Evolutionary conservation across 92 coral and sea anemone species (phyloP).

Genomic region (Parazoanthus atlanticus): DNA sequence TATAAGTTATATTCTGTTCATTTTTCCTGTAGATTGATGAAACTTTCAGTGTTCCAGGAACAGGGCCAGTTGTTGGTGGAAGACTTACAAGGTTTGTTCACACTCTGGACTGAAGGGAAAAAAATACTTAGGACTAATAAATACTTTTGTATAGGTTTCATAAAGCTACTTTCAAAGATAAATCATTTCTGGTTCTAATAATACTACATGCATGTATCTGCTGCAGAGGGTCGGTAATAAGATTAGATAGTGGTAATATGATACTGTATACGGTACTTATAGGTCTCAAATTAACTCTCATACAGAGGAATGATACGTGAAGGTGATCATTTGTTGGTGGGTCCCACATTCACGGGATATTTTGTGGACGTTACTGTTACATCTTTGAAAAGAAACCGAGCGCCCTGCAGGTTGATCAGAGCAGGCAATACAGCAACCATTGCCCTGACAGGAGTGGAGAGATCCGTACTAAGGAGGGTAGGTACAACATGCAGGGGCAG

Average conservation of each 20-base stretch:
- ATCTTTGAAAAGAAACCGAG: conserved; percentile 91
- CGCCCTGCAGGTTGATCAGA: conserved; percentile 87
- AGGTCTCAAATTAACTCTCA: neutral
- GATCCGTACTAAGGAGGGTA: conserved; percentile 80
- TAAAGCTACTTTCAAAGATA: neutral
- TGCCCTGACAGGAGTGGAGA: conserved; percentile 87
- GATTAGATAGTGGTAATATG: too few relatives aligned
- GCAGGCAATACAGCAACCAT: conserved; percentile 98
- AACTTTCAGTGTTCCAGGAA: conserved; percentile 96
- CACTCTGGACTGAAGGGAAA: neutral
- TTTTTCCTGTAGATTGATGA: conserved; percentile 79
- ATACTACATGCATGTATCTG: too few relatives aligned
- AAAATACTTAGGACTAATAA: neutral
- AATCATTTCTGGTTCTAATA: neutral
- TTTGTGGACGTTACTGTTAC: conserved; percentile 78
- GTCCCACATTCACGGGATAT: conserved; percentile 79
- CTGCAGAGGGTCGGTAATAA: too few relatives aligned
- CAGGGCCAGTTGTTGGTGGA: conserved; percentile 96
- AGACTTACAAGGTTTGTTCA: conserved; percentile 82
- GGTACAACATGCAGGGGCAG: conserved; percentile 23
- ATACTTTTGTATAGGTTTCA: neutral
- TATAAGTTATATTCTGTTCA: neutral
- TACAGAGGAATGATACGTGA: conserved; percentile 92
- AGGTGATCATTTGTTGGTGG: conserved; percentile 83
- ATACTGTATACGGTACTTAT: neutral